Conservation (phyloP, 1,140 invertebrate species). For the Campodea augens region DNA sequence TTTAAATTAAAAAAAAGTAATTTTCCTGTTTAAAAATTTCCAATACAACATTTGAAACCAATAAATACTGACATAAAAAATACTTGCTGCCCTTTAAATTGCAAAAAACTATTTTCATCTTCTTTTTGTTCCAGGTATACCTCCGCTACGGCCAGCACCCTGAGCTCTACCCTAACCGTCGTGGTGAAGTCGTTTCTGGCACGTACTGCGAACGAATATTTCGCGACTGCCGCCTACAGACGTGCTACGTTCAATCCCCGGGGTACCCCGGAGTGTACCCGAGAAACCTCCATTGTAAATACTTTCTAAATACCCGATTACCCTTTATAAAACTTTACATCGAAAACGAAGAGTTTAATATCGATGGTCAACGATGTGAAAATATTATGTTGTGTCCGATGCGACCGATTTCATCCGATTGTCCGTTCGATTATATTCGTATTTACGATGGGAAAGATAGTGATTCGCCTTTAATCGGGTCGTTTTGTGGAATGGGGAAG, state of each 20-base stretch:
- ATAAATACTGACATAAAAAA: too few species aligned
- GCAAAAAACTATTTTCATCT: too few species aligned
- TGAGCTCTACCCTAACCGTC: conserved; percentile 69
- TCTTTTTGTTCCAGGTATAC: too few species aligned
- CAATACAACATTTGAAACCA: too few species aligned
- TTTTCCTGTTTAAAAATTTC: too few species aligned
- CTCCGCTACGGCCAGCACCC: conserved; percentile 77
- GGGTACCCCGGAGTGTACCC: conserved; percentile 83
- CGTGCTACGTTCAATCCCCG: conserved; percentile 79
- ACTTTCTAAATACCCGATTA: conserved; percentile 62
- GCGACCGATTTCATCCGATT: conserved; percentile 67
- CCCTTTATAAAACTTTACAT: conserved; percentile 82
- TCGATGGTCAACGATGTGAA: conserved; percentile 79
- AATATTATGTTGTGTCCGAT: conserved; percentile 89
- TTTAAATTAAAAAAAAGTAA: too few species aligned
- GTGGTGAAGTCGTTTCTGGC: conserved; percentile 62
- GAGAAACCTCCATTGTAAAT: conserved; percentile 69
- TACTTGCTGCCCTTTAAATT: too few species aligned
- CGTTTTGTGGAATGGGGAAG: conserved; percentile 82
- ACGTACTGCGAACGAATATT: conserved; percentile 24
- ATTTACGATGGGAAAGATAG: conserved; percentile 82
- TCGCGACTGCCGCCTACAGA: conserved; percentile 40
- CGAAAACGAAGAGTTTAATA: conserved; percentile 82
- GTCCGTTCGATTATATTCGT: conserved; percentile 73
- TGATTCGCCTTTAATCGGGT: conserved; percentile 63